Evolutionary conservation across 1,140 invertebrate species (phyloP).

Genomic region (Globodera rostochiensis): DNA sequence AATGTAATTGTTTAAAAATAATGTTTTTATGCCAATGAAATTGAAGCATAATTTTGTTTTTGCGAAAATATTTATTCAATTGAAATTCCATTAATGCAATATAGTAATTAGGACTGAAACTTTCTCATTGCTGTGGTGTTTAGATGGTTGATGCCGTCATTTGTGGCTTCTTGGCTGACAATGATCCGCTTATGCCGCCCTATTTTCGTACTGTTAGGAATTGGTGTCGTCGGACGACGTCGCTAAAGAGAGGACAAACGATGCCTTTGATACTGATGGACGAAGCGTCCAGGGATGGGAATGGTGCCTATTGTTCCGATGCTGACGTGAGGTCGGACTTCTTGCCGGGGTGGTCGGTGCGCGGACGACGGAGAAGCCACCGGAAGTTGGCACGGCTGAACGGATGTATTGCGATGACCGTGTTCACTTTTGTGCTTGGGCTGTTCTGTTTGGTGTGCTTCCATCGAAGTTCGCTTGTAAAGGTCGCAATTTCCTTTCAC

Average conservation of each 20-base stretch:
- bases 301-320: neutral
- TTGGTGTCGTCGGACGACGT: neutral
- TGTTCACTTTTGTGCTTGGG: neutral
- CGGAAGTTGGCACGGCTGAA: neutral
- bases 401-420: neutral
- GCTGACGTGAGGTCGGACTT: neutral
- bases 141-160: neutral
- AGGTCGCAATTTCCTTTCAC: neutral
- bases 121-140: neutral
- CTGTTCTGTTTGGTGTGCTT: neutral
- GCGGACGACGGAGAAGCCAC: neutral
- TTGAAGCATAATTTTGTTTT: too few species aligned
- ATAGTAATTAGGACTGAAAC: too few species aligned
- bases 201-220: neutral
- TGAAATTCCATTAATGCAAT: too few species aligned
- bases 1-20: too few species aligned
- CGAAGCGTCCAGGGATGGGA: neutral
- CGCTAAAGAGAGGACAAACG: neutral
- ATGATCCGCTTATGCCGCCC: neutral
- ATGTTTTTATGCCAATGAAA: too few species aligned
- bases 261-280: too few species aligned
- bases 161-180: slow-evolving; percentile 6
- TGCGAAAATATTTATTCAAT: too few species aligned
- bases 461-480: too few species aligned
- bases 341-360: neutral